A percentile compares a stretch with the other conserved stretches of the same genome.
phyloP scores from a whole-genome alignment of 92 coral and sea anemone species.

The Anthopleura xanthogrammica region DNA sequence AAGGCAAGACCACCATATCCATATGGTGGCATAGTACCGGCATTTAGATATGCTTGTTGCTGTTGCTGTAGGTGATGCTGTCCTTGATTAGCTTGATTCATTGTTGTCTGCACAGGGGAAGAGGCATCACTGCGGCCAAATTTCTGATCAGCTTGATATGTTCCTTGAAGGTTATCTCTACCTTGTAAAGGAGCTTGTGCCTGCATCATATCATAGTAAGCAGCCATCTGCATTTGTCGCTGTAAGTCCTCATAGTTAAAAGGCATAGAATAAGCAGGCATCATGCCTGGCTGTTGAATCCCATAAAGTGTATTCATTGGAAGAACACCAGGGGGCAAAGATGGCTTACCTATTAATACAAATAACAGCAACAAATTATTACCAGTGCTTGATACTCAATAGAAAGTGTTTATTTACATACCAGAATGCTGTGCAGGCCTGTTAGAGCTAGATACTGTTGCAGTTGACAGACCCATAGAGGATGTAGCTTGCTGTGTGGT shows the following conservation, averaged over 20 bases:
- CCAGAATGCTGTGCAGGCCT: constrained; percentile 75
- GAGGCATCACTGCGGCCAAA: constrained; percentile 92
- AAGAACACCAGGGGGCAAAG: constrained; percentile 87
- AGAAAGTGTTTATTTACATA: constrained; percentile 15
- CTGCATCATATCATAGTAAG: constrained; percentile 74
- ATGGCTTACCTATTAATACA: constrained; percentile 68
- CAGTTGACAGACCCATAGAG: constrained; percentile 61
- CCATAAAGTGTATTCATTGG: constrained; percentile 67
- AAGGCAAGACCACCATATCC: constrained; percentile 88
- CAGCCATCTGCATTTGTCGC: constrained; percentile 65
- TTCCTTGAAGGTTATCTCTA: constrained; percentile 65
- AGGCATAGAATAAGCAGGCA: constrained; percentile 81
- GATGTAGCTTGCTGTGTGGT: constrained; percentile 49
- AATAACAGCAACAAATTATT: neutral
- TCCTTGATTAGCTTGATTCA: constrained; percentile 69
- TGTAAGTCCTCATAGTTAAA: constrained; percentile 81
- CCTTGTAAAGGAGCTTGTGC: constrained; percentile 61
- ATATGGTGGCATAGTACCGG: constrained; percentile 70
- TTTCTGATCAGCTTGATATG: constrained; percentile 76
- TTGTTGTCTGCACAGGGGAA: constrained; percentile 79
- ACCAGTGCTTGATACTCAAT: no score
- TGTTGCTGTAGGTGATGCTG: constrained; percentile 75
- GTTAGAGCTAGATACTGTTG: constrained; percentile 72
- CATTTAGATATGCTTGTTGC: constrained; percentile 74
- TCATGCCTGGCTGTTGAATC: constrained; percentile 79